A percentile compares a stretch with the other conserved stretches of the same genome.
These are phyloP conservation scores for Sitobion miscanthi DNA, from an alignment of 1,140 invertebrate genomes.

Conservation along the genomic window DNA sequence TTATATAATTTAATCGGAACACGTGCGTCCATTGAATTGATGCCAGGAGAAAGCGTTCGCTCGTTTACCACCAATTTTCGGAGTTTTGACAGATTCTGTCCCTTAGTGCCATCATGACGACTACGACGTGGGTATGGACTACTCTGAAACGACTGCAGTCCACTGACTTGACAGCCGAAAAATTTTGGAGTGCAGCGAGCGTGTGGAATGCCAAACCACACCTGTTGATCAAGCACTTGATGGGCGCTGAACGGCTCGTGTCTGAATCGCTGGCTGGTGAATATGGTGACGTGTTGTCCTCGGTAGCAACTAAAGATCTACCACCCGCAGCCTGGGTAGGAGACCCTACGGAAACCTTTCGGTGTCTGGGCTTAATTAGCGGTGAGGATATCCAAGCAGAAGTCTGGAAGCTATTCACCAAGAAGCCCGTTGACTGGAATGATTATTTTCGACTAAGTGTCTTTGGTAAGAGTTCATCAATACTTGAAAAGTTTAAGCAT, in stretches of 20 bases:
- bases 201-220: slow-evolving; percentile 64
- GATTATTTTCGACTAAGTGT: slow-evolving; percentile 34
- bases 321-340: not conserved
- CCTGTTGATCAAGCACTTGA: slow-evolving; percentile 62
- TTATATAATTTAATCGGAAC: not conserved
- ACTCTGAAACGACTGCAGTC: not conserved
- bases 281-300: not conserved
- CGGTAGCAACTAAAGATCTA: not conserved
- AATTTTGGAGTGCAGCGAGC: slow-evolving; percentile 63
- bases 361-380: not conserved
- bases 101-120: not conserved
- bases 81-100: not conserved
- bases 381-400: slow-evolving; percentile 2
- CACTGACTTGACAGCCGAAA: slow-evolving; percentile 27
- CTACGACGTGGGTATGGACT: slow-evolving; percentile 2
- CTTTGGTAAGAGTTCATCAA: not conserved
- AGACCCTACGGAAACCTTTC: not conserved
- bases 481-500: not conserved
- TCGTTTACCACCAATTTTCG: not conserved
- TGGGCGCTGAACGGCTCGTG: slow-evolving; percentile 56
- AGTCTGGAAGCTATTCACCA: slow-evolving; percentile 44
- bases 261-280: not conserved
- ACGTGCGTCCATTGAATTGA: not conserved
- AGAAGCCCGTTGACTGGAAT: slow-evolving; percentile 12
- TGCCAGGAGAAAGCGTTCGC: not conserved